Evolutionary conservation across 2,888 invertebrate species (phyloP).

Genomic region (Meteorus colon): DNA sequence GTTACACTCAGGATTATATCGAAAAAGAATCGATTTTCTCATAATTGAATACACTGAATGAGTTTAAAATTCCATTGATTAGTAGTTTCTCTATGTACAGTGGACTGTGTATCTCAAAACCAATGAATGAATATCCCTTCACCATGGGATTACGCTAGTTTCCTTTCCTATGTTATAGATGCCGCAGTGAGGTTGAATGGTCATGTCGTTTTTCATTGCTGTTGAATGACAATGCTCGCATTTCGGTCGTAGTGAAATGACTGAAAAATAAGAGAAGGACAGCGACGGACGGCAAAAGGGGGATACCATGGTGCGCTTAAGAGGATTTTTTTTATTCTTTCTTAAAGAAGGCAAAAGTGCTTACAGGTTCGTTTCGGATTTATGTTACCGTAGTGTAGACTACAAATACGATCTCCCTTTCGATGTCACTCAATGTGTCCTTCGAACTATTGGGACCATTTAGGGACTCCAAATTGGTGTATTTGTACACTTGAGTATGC

Average conservation of each 20-base stretch:
- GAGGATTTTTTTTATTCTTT: background rate
- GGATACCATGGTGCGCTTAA: background rate
- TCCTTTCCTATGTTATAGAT: background rate
- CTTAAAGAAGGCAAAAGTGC: background rate
- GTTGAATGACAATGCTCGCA: conserved; percentile 23
- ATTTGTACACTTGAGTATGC: background rate
- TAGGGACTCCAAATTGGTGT: background rate
- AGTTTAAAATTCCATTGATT: no score
- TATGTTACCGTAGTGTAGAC: background rate
- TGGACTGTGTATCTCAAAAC: no score
- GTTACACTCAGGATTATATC: no score
- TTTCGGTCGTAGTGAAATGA: conserved; percentile 6
- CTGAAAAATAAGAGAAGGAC: background rate
- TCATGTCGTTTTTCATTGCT: conserved; percentile 31
- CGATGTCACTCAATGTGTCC: background rate
- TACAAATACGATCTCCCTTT: background rate
- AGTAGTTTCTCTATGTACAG: no score
- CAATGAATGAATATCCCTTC: conserved; percentile 19
- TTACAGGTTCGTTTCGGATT: background rate
- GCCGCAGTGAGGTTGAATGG: background rate
- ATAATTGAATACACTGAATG: no score
- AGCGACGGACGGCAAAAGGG: conserved; percentile 12
- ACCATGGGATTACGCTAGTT: conserved; percentile 29
- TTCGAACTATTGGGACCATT: background rate
- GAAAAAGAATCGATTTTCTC: no score